These are phyloP conservation scores for Callionymus lyra DNA, from an alignment of 2,113 vertebrate species.

Conservation along the genomic window DNA sequence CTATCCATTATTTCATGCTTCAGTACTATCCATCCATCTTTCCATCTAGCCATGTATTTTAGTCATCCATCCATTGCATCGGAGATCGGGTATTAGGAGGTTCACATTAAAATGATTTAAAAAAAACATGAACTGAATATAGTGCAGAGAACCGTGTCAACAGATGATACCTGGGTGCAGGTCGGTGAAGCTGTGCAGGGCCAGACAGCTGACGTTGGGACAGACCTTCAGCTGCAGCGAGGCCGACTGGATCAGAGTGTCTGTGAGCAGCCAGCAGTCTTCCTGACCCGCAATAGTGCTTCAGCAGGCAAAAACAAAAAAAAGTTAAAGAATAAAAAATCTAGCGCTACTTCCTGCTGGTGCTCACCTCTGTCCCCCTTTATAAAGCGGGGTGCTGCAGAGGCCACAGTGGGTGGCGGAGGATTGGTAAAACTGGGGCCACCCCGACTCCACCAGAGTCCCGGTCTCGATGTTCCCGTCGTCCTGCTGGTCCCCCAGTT, in stretches of 20 bases:
- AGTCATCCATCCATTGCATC: too few species aligned
- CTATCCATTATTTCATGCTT: too few species aligned
- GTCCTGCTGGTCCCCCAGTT: constrained; percentile 47
- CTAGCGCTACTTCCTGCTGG: neutral
- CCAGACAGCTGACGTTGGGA: constrained; percentile 82
- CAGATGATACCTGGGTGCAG: constrained; percentile 79
- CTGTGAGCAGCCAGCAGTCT: constrained; percentile 91
- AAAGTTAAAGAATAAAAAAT: neutral
- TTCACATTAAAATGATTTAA: too few species aligned
- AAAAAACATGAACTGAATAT: too few species aligned
- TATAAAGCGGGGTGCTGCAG: constrained; percentile 83
- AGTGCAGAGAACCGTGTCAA: too few species aligned
- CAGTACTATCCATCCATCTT: too few species aligned
- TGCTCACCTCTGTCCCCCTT: constrained; percentile 83
- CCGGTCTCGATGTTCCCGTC: constrained; percentile 26
- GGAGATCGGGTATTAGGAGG: too few species aligned
- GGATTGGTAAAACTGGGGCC: constrained; percentile 89
- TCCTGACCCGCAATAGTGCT: constrained; percentile 84
- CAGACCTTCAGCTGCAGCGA: constrained; percentile 89
- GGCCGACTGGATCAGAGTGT: constrained; percentile 77
- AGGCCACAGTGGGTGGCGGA: constrained; percentile 81
- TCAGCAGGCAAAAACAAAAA: constrained; percentile 8
- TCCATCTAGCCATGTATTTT: too few species aligned
- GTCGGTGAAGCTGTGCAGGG: constrained; percentile 89
- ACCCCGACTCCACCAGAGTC: constrained; percentile 76